Evolutionary conservation across 2,797 vertebrate genomes (phyloP), one percentile per base, ranked within the genome.

Genomic region (Catharus ustulatus): DNA sequence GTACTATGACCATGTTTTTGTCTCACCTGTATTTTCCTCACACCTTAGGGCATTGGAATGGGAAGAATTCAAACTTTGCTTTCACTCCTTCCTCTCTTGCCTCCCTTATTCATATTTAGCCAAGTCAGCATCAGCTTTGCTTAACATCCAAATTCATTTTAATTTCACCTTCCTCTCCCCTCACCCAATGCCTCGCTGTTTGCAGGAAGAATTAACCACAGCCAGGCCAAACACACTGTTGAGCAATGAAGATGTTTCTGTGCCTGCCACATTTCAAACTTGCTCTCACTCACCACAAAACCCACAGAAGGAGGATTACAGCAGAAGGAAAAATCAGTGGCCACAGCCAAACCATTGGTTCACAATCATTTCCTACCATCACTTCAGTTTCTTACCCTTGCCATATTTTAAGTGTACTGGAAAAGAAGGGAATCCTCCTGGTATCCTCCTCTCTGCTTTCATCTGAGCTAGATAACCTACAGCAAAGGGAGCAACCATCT

Each of bases 191-290:
- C 86, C 42, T 49, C 0, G 0, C 36, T 79, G 32, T 90, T 92
- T 92, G 72, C 48, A 80, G 88, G 48, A 84, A 72, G 80, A 84
- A 69, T 76, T 81, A 84, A 71, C 29, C 45, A 61, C 48, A 87
- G 45, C 17, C 74, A 49, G 77, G 38, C 59, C 93, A 90, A 84
- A 75, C 34, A 58, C 52, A 10, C 27, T n/a, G 18, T 17, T 4
- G 0, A 67, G 32, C 26, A 67, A 76, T 80, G 74, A 90, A 93
- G 92, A 92, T 34, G 55, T 79, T 81, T 86, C 71, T 76, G 55
- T 71, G 73, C 36, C 51, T 40, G 52, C 52, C 83, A 67, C 42
- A n/a, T 63, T 81, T 57, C 64, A 82, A 67, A 76, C 26, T 87
- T 85, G 22, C n/a, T 83, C 61, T 78, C 30, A 6, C 40, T 52